These are phyloP conservation scores for Matsumurasca onukii DNA, from an alignment of 1,140 invertebrate genomes.

Conservation along the genomic window DNA sequence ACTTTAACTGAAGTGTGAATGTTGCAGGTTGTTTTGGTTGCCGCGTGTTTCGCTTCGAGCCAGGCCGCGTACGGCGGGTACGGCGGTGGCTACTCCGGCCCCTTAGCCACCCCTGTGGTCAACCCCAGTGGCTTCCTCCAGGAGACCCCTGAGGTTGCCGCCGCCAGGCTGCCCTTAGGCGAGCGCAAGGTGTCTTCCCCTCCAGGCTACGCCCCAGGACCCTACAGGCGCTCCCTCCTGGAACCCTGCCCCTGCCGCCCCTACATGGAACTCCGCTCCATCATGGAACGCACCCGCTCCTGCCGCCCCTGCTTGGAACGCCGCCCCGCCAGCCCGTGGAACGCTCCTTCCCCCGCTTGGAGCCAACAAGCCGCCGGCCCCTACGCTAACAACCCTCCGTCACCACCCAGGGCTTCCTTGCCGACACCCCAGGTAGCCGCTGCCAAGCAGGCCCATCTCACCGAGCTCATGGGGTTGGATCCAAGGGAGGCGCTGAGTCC, in stretches of 20 bases:
- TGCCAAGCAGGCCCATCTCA: constrained; percentile 41
- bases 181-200: constrained; percentile 30
- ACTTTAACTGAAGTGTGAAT: too few relatives aligned
- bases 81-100: constrained; percentile 27
- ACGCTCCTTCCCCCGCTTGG: constrained; percentile 23
- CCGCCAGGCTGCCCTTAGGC: constrained; percentile 41
- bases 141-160: constrained; percentile 41
- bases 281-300: constrained; percentile 49
- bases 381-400: constrained; percentile 30
- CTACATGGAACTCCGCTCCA: constrained; percentile 40
- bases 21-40: constrained; percentile 15
- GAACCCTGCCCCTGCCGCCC: too few relatives aligned
- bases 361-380: constrained; percentile 10
- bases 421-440: constrained; percentile 40
- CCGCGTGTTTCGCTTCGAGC: constrained; percentile 14
- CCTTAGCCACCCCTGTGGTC: constrained; percentile 28
- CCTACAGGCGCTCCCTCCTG: constrained; percentile 34
- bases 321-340: background rate
- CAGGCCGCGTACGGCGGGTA: constrained; percentile 9
- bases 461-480: constrained; percentile 35
- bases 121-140: constrained; percentile 28
- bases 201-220: constrained; percentile 13
- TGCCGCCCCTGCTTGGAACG: constrained; percentile 34
- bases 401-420: constrained; percentile 30
- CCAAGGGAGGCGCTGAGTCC: constrained; percentile 30